A percentile compares a stretch with the other conserved stretches of the same genome.
phyloP scores from a whole-genome alignment of 2,888 invertebrate species.

The Pecten maximus region DNA sequence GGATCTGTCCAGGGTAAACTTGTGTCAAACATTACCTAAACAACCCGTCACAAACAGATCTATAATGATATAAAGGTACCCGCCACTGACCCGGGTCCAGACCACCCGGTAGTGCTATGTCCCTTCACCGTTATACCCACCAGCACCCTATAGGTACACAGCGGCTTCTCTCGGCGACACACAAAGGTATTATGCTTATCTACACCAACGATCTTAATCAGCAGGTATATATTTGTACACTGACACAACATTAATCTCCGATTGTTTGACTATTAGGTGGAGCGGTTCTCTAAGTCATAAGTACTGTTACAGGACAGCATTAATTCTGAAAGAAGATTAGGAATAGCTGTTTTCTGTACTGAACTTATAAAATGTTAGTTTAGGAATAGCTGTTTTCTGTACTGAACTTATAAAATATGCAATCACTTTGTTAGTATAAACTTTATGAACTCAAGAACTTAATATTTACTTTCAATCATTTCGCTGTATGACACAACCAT shows the following conservation, averaged over 20 bases:
- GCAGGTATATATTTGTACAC: not conserved
- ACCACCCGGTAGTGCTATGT: not conserved
- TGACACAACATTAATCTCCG: constrained; percentile 5
- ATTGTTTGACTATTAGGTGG: constrained; percentile 21
- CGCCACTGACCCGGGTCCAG: not conserved
- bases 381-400: not conserved
- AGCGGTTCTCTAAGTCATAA: not conserved
- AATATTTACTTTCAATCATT: too few species aligned
- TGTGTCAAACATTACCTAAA: not conserved
- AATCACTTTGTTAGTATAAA: too few species aligned
- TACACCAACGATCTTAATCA: not conserved
- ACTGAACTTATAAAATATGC: not conserved
- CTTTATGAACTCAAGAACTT: too few species aligned
- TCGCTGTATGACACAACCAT: too few species aligned
- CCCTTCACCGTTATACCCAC: not conserved
- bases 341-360: not conserved
- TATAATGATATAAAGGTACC: not conserved
- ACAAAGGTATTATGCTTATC: not conserved
- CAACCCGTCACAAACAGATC: not conserved
- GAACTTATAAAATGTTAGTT: not conserved
- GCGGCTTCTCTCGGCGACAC: not conserved
- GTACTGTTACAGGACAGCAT: not conserved
- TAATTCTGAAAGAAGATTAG: not conserved
- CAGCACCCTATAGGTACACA: not conserved
- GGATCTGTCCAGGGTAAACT: not conserved